Conservation (phyloP, 2,888 invertebrate species). For the Thysanoteuthis rhombus region DNA sequence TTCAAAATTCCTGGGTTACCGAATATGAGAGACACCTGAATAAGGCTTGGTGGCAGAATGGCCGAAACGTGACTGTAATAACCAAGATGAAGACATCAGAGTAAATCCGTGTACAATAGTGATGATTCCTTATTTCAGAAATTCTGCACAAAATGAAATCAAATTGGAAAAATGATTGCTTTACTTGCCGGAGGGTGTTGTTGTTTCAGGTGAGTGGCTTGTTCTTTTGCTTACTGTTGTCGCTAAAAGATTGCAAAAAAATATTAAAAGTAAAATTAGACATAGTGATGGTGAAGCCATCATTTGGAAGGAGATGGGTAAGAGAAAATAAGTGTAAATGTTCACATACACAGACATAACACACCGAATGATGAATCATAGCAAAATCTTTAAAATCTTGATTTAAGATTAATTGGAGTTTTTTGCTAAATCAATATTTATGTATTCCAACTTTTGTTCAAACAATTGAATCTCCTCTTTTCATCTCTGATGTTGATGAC, state of each 20-base stretch:
- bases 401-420: neutral
- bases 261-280: neutral
- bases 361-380: neutral
- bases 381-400: neutral
- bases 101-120: too few species aligned
- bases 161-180: neutral
- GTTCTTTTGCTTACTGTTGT: neutral
- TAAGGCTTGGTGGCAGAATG: too few species aligned
- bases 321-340: neutral
- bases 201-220: neutral
- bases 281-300: neutral
- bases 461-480: too few species aligned
- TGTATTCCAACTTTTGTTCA: neutral
- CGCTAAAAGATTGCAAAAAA: neutral
- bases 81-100: too few species aligned
- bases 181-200: neutral
- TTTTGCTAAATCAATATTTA: neutral
- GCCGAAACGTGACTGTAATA: too few species aligned
- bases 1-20: too few species aligned
- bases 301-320: neutral
- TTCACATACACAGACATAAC: neutral
- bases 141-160: neutral
- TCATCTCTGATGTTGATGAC: too few species aligned
- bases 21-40: too few species aligned
- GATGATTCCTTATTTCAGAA: too few species aligned